A percentile compares a stretch with the other conserved stretches of the same genome.
Evolutionary conservation across 2,888 invertebrate genomes (phyloP).

Genomic region (Chydorus sphaericus): DNA sequence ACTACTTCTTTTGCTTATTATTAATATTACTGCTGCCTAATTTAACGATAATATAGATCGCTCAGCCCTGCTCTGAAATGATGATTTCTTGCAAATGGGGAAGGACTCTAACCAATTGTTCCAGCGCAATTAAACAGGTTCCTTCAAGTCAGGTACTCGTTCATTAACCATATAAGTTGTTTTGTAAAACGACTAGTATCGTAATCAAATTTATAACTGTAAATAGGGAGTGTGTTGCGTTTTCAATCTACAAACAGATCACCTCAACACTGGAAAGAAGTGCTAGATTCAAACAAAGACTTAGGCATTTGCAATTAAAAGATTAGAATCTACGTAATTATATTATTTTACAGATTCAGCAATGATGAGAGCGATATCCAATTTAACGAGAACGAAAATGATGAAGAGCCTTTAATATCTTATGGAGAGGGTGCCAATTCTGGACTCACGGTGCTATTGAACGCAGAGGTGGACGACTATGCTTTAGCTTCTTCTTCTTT

Average conservation of each 20-base stretch:
- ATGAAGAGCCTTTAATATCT: background rate
- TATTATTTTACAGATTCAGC: no score
- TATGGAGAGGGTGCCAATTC: constrained; percentile 7
- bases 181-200: no score
- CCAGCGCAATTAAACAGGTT: background rate
- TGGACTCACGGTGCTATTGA: constrained; percentile 8
- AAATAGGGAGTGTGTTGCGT: no score
- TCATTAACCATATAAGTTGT: no score
- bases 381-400: no score
- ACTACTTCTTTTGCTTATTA: no score
- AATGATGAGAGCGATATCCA: no score
- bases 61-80: constrained; percentile 2
- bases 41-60: background rate
- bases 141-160: constrained; percentile 8
- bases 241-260: constrained; percentile 1
- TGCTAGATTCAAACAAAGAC: no score
- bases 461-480: constrained; percentile 9
- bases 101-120: constrained; percentile 1
- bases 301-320: no score
- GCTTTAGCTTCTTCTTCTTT: constrained; percentile 10
- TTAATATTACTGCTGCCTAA: no score
- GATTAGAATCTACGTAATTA: no score
- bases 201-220: no score
- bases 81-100: constrained; percentile 5
- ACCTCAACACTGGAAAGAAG: background rate